phyloP scores from a whole-genome alignment of 2,113 vertebrate genomes.

The Rhea pennata region DNA sequence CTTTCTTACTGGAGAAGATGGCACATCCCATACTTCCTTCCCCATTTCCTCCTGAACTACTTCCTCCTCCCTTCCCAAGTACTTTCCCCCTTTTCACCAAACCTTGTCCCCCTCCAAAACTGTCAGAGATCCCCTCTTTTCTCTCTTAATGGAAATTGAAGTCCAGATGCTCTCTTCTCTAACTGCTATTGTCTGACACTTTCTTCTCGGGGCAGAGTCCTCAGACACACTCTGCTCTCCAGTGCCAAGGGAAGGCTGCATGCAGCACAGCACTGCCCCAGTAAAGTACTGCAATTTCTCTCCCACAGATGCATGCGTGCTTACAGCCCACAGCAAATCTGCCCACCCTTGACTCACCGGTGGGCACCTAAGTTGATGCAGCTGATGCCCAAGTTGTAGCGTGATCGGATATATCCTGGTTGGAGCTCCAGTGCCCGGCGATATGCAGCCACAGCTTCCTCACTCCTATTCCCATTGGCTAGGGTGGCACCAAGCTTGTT shows the following conservation, averaged over 20 bases:
- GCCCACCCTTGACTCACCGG: constrained; percentile 79
- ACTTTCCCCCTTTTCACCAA: neutral
- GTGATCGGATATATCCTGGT: constrained; percentile 95
- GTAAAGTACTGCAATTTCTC: fast-evolving
- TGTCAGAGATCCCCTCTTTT: neutral
- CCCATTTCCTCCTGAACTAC: neutral
- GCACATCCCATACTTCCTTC: neutral
- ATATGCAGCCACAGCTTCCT: constrained; percentile 95
- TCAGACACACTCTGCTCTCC: neutral
- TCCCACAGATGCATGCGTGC: neutral
- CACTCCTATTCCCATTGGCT: constrained; percentile 94
- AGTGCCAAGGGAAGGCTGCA: neutral
- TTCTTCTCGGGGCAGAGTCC: neutral
- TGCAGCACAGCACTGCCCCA: neutral
- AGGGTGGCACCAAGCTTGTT: constrained; percentile 96
- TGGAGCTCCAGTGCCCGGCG: constrained; percentile 92
- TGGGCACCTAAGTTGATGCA: constrained; percentile 96
- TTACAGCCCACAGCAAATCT: neutral
- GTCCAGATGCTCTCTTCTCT: neutral
- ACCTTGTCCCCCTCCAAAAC: neutral
- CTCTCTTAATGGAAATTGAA: neutral
- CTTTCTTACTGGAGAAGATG: neutral
- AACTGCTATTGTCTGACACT: neutral
- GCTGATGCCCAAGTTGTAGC: constrained; percentile 98
- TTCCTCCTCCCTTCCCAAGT: neutral